Evolutionary conservation across 64 coral and sea anemone species (phyloP), one percentile per base, ranked within the genome.

Genomic region (Actinia tenebrosa): DNA sequence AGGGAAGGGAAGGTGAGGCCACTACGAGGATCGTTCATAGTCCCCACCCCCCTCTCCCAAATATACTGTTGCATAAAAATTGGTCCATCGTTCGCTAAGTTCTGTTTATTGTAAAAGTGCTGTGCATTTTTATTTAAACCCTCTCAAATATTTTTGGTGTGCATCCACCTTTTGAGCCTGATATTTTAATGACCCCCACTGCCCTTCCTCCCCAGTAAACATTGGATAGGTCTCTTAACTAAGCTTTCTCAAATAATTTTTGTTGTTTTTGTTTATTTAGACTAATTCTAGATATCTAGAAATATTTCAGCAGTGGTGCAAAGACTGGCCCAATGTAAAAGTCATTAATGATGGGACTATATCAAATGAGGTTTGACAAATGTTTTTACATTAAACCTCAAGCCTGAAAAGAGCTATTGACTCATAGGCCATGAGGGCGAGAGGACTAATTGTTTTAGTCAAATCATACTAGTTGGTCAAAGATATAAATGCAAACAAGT

Each of bases 271-370:
- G 11, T 16, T 23, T 78, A 79, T 1, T 18, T 54, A 88, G 86
- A 88, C 86, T 3, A 88, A 88, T 88, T 4, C 0, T 11, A 45
- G 23, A 22, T 56, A 54, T 79, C 27, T 78, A 22, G 86, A 56
- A 55, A 78, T 53, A 59, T 88, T 79, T 60, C 27, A 72, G 15
- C 9, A 56, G 4, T 88, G 86, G 86, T 27, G 63, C 18, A 23
- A n/a, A 30, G 45, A 88, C 18, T 88, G 86, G 86, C 50, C 86
- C n/a, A 50, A 6, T 88, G 86, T 78, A 54, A 56, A 78, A 54
- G 9, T 86, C 46, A 56, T 88, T 11, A 42, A 60, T 56, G 86
- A 88, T 88, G 86, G 86, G 22, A 78, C 86, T 17, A 1, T n/a
- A 77, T 27, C 68, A 50, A 88, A 88, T 75, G 86, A 88, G 71